Evolutionary conservation across 1,140 invertebrate species (phyloP), one percentile per base, ranked within the genome.

Genomic region (Tetraneura akinire): DNA sequence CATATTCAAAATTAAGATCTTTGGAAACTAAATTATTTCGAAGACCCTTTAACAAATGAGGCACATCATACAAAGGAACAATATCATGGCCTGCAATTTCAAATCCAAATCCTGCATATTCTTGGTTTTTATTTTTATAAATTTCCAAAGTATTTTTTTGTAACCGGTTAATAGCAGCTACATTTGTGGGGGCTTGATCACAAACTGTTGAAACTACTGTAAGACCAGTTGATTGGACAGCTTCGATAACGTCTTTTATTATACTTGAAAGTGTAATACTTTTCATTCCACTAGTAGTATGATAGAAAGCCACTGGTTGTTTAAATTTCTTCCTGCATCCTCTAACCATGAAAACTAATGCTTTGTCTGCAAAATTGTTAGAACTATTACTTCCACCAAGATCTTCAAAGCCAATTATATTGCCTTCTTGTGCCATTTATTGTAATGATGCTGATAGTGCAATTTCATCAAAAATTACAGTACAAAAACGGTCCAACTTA

Each of bases 351-450:
- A 62, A 62, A 16, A 62, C 60, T 2, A 62, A 32, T 18, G 60
- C 14, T 32, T 62, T 62, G 8, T 62, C 26, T 0, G 29, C 60
- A 62, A 62, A 62, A 32, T 62, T 62, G 18, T 29, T 32, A 1
- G 62, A 66, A 8, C 18, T 37, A n/a, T 64, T 66, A 42, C 42
- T 66, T 21, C 16, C 18, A 8, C 62, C 62, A 18, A 66, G 18
- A 66, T 66, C 62, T 66, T 66, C 32, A 66, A 66, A 66, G n/a
- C 32, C 32, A 42, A 66, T 11, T 10, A 42, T 66, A 13, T 66
- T 57, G 0, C 60, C 60, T 64, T 64, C 18, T 13, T 32, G 32
- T 64, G 29, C 32, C 29, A 37, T 64, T 9, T 32, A 37, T 37
- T 62, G 60, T 37, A 62, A 62, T 62, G 26, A 62, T 37, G 29